Evolutionary conservation across 2,113 vertebrate species (phyloP), one percentile per base, ranked within the genome.

Genomic region (Silurus meridionalis): DNA sequence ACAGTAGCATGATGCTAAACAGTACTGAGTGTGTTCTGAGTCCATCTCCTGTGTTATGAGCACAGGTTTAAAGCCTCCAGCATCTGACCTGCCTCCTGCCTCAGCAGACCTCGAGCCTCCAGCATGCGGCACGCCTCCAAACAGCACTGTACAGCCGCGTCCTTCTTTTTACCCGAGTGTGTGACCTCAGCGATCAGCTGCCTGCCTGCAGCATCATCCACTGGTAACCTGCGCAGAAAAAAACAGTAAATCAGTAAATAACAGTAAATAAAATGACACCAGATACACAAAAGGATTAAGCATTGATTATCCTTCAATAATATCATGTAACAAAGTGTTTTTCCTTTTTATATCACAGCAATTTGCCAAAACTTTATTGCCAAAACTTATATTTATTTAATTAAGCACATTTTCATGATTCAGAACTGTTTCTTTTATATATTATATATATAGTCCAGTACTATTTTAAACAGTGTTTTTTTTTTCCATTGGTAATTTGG

Each of bases 41-140:
- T 17, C 28, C 7, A 58, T 58, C 19, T 79, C 53, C 75, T 57
- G 53, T 2, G 6, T 37, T 37, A 58, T 61, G 75, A 17, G 15
- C 67, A 46, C 25, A 5, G 7, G n/a, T 23, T 7, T 53, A 48
- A 10, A 8, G 84, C 53, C 50, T 5, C 5, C 25, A 5, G 4
- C 69, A 63, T 86, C 91, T 57, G 74, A 99, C 98, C 97, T 89
- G 98, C 98, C 92, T 99, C 98, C 90, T 99, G 98, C n/a, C 98
- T 95, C 80, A 99, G 93, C 46, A 99, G 93, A 64, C 98, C 98
- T 84, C 97, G 92, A 84, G 97, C 97, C 85, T 99, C 98, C 0
- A 99, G 95, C 86, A 99, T 97, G 6, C 97, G 96, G 91, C 98
- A 99, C 1, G 97, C 97, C 91, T 99, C 98, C 92, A 99, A 85